Evolutionary conservation across 2,113 vertebrate genomes (phyloP).

Genomic region (Syrrhaptes paradoxus): DNA sequence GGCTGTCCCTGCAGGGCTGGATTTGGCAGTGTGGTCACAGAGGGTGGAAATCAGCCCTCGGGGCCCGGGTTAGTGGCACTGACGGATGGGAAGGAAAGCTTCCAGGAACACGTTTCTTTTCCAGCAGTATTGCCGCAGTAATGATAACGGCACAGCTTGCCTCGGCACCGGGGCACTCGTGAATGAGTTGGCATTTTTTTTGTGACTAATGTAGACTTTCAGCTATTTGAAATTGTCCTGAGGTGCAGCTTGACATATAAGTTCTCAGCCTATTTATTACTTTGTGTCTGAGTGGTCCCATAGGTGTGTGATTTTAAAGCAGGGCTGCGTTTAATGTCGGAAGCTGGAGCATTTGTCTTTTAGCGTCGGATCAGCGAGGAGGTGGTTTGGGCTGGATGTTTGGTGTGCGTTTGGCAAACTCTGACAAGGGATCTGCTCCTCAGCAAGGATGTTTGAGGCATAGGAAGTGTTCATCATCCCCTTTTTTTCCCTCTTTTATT

Average conservation of each 20-base stretch:
- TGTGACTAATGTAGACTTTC: conserved; percentile 33
- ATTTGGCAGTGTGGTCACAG: not conserved
- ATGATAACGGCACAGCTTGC: not conserved
- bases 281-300: not conserved
- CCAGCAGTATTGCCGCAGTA: not conserved
- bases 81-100: not conserved
- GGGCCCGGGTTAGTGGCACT: not conserved
- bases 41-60: not conserved
- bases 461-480: not conserved
- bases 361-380: not conserved
- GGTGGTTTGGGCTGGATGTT: not conserved
- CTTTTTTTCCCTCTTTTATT: not conserved
- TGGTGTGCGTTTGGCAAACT: not conserved
- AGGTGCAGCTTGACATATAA: conserved; percentile 5
- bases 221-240: conserved; percentile 41
- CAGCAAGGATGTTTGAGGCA: not conserved
- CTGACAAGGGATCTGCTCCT: not conserved
- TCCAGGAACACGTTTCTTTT: not conserved
- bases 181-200: conserved; percentile 38
- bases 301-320: not conserved
- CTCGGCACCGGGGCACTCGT: not conserved
- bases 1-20: not conserved
- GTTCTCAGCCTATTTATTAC: conserved; percentile 19
- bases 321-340: not conserved
- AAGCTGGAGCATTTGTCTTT: not conserved